These are phyloP conservation scores for Nicator chloris DNA, from an alignment of 2,113 vertebrate species.

Conservation along the genomic window DNA sequence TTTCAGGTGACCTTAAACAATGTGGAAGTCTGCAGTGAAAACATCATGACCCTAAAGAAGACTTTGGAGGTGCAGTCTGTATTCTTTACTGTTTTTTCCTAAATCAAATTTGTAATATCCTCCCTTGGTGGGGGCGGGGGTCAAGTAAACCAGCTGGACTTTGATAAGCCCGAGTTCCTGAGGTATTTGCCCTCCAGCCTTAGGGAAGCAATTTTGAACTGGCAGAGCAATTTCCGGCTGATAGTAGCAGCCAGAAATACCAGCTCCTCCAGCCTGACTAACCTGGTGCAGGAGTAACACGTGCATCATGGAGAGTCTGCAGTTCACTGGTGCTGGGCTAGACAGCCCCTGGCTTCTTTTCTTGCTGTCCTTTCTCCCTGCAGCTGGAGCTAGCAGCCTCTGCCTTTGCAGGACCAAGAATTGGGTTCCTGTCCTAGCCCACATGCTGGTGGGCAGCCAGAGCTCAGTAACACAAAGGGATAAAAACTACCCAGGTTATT, in stretches of 20 bases:
- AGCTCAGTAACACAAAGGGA: neutral
- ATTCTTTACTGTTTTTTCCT: neutral
- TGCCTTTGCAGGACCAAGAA: neutral
- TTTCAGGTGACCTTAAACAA: conserved; percentile 94
- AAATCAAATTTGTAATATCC: neutral
- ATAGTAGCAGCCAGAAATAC: neutral
- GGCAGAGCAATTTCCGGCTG: neutral
- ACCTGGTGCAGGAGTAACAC: neutral
- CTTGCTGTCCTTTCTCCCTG: neutral
- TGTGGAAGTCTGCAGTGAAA: conserved; percentile 94
- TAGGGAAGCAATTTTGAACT: neutral
- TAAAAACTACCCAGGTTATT: neutral
- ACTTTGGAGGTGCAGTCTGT: conserved; percentile 86
- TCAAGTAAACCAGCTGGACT: neutral
- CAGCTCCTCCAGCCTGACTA: neutral
- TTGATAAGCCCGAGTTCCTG: neutral
- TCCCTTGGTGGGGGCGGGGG: accelerated
- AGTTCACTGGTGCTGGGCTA: neutral
- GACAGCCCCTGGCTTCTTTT: neutral
- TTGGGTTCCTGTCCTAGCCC: neutral
- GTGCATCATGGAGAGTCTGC: neutral
- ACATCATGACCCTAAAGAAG: conserved; percentile 95
- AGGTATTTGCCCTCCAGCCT: neutral
- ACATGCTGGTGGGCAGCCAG: neutral
- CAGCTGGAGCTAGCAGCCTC: neutral